Percentiles rank a stretch among this genome's conserved stretches.
Evolutionary conservation across 2,113 vertebrate species (phyloP).

Genomic region (Callionymus lyra): DNA sequence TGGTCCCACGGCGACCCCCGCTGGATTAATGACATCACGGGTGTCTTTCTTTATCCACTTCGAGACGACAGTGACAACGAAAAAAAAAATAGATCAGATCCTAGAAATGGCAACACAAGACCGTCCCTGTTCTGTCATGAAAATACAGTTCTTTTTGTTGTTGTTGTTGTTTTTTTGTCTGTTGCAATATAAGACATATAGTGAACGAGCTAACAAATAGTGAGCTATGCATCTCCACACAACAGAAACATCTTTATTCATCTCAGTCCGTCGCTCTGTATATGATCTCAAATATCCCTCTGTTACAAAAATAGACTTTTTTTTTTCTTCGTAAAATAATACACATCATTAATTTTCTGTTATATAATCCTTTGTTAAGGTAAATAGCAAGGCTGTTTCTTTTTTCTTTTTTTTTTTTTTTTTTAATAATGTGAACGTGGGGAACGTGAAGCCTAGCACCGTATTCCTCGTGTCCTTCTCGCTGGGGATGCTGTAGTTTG

Average conservation of each 20-base stretch:
- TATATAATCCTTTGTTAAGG: slow-evolving; percentile 65
- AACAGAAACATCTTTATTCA: slow-evolving; percentile 18
- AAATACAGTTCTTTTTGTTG: slow-evolving; percentile 14
- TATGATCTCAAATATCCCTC: slow-evolving; percentile 57
- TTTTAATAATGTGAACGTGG: slow-evolving; percentile 29
- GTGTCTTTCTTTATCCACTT: no score
- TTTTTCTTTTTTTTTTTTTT: slow-evolving; percentile 42
- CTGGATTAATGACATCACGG: slow-evolving; percentile 1
- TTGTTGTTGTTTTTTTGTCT: slow-evolving; percentile 6
- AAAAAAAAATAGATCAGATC: no score
- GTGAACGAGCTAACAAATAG: slow-evolving; percentile 32
- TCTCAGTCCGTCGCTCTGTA: slow-evolving; percentile 23
- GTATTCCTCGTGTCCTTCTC: slow-evolving; percentile 32
- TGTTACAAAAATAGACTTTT: slow-evolving; percentile 74
- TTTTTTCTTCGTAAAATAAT: slow-evolving; percentile 68
- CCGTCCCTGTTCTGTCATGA: slow-evolving; percentile 2
- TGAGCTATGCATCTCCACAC: slow-evolving; percentile 38
- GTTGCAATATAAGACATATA: slow-evolving; percentile 47
- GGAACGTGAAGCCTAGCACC: slow-evolving; percentile 61
- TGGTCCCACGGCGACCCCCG: slow-evolving; percentile 20
- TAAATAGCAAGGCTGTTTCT: slow-evolving; percentile 66
- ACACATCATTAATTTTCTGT: slow-evolving; percentile 57
- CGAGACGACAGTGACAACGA: slow-evolving; percentile 2
- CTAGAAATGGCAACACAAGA: no score
- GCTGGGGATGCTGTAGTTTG: slow-evolving; percentile 52